Base-by-base conservation (phyloP, 2,797 vertebrate species). In the Novumbra hubbsi region DNA sequence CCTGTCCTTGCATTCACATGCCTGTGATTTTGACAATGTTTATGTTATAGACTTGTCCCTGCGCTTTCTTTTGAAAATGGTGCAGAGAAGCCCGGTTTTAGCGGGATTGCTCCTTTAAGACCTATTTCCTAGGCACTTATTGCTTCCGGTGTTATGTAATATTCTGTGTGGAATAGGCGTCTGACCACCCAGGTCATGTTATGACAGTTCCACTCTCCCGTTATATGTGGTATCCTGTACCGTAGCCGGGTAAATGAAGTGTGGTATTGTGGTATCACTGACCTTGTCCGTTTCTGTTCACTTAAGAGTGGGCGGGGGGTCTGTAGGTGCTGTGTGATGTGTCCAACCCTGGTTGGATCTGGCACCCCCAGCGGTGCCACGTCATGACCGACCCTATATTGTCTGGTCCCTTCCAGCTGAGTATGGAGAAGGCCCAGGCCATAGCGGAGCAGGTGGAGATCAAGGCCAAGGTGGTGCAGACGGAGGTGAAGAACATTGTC, bases 381-480 rank as follows among this genome's bases (percentile, higher is more conserved):
- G 41, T 45, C 41, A 45, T 24, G n/a, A 19, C 2, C 21, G 11
- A 57, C 52, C 19, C 52, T 57, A n/a, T n/a, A 57, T 6, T 57
- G 21, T 57, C 7, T 5, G 7, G 49, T 55, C n/a, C 48, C 66
- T 83, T 2, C 3, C 87, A 99, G 98, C 92, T 98, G 78, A 99
- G 98, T 87, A 97, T 99, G 81, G 98, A 99, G 82, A 98, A 98
- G 81, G 96, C 96, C 76, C 96, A 98, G 90, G 95, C 97, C 17
- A 96, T 99, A 89, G 97, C 96, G 0, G 98, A 99, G 82, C 97
- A 99, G 88, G 97, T 99, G 73, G 98, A 99, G 90, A 95, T 98
- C 91, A 99, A 99, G 87, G 97, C 97, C 0, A 98, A 99, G 87
- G 94, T 99, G 87, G 96, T 98, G 8, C 98, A 98, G 89, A 95